Evolutionary conservation across 2,113 vertebrate species (phyloP), one percentile per base, ranked within the genome.

Genomic region (Bambusicola thoracicus): DNA sequence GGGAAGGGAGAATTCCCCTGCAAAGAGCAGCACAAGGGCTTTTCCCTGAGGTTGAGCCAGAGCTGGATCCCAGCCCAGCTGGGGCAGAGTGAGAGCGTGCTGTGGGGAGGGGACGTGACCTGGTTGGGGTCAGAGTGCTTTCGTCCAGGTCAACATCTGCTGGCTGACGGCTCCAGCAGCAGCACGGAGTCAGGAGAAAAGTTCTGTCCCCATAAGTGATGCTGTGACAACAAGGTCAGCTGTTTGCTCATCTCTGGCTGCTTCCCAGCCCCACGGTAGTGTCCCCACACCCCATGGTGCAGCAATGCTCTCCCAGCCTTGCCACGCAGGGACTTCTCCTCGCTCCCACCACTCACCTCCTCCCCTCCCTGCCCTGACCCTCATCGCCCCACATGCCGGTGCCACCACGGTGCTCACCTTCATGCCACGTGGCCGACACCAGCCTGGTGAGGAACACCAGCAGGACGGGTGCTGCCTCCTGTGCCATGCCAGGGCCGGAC

Each of bases 341-440:
- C 29, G 3, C 48, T 32, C 74, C 25, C 59, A 21, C 14, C 43
- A 69, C n/a, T 46, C n/a, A 40, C 10, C 73, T 75, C 44, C 66
- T 49, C 44, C 63, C 58, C 18, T 3, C 40, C 30, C 18, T 34
- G 8, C 30, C 43, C 32, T 25, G 11, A 10, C 40, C 10, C 40
- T 14, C 36, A 22, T 15, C 1, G 7, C 11, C 44, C 3, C 72
- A 5, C 5, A 30, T 53, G 0, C 19, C 0, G 24, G 61, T 41
- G 61, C 34, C 9, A 0, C 9, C 19, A 11, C 38, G 4, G 43
- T 15, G 38, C 98, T 96, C 96, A 98, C 98, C 98, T 97, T 97
- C 96, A 1, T 97, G 94, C 98, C 97, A 97, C 27, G 97, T 97
- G 89, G 97, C 92, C 41, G 93, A 79, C 91, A 95, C 97, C 91